Evolutionary conservation across 2,113 vertebrate species (phyloP).

Genomic region (Chloroceryle aenea): DNA sequence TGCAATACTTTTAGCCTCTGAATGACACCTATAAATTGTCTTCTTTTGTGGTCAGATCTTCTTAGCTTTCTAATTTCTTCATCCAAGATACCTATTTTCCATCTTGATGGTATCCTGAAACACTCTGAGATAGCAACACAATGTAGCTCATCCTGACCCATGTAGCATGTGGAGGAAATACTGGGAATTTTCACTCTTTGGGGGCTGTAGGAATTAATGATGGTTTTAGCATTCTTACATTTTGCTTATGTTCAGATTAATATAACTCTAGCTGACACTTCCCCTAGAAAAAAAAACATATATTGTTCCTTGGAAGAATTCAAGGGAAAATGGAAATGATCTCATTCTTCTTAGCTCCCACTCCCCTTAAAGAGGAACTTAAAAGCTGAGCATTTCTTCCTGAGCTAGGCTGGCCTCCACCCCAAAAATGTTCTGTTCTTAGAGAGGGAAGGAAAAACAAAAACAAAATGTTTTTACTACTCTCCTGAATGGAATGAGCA

Average conservation of each 20-base stretch:
- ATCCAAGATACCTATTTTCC: background rate
- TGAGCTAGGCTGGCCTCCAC: background rate
- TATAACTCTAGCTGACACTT: background rate
- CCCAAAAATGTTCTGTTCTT: slow-evolving; percentile 20
- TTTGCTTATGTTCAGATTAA: background rate
- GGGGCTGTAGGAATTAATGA: background rate
- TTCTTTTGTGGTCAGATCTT: background rate
- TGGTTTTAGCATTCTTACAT: background rate
- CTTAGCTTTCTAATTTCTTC: background rate
- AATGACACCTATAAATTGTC: background rate
- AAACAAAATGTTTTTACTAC: background rate
- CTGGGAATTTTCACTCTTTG: background rate
- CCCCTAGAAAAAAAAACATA: background rate
- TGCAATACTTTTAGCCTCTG: background rate
- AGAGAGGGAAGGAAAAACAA: slow-evolving; percentile 34
- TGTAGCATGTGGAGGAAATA: background rate
- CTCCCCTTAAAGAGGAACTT: background rate
- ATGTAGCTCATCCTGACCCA: background rate
- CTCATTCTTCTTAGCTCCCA: background rate
- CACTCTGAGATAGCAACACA: background rate
- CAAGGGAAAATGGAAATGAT: background rate
- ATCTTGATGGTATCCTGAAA: background rate
- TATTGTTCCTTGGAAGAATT: background rate
- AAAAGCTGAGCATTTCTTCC: slow-evolving; percentile 12
- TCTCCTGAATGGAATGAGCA: background rate